phyloP scores from a whole-genome alignment of 2,888 invertebrate genomes.

The Trichogramma evanescens region DNA sequence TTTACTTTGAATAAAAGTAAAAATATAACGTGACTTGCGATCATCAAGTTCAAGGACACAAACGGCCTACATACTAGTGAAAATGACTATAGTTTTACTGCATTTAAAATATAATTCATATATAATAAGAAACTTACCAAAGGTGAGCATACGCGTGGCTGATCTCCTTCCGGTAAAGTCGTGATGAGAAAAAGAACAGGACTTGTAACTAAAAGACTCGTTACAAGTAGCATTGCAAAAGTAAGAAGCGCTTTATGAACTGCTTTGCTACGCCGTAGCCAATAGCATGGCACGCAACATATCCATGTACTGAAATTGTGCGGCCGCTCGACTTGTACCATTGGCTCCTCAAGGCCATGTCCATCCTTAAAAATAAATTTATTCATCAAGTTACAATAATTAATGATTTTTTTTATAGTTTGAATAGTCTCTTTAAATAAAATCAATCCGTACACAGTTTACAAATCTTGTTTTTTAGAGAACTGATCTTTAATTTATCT shows the following conservation, averaged over 20 bases:
- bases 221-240: constrained; percentile 55
- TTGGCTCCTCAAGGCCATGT: constrained; percentile 37
- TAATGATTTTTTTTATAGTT: too few relatives aligned
- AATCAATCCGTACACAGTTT: too few relatives aligned
- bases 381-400: too few relatives aligned
- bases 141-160: constrained; percentile 41
- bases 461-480: too few relatives aligned
- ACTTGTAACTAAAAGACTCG: constrained; percentile 55
- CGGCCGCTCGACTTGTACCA: constrained; percentile 38
- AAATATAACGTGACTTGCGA: too few relatives aligned
- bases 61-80: too few relatives aligned
- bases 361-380: constrained; percentile 19
- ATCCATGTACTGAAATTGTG: constrained; percentile 51
- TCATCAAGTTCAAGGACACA: too few relatives aligned
- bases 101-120: not conserved
- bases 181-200: constrained; percentile 56
- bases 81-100: too few relatives aligned
- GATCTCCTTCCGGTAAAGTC: constrained; percentile 45
- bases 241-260: constrained; percentile 57
- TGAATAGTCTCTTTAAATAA: too few relatives aligned
- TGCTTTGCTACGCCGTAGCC: constrained; percentile 53
- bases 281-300: constrained; percentile 55
- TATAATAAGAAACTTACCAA: constrained; percentile 33
- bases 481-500: too few relatives aligned
- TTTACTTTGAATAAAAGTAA: too few relatives aligned